These are phyloP conservation scores for Coleophora deauratella DNA, from an alignment of 2,888 invertebrate species.

Conservation along the genomic window DNA sequence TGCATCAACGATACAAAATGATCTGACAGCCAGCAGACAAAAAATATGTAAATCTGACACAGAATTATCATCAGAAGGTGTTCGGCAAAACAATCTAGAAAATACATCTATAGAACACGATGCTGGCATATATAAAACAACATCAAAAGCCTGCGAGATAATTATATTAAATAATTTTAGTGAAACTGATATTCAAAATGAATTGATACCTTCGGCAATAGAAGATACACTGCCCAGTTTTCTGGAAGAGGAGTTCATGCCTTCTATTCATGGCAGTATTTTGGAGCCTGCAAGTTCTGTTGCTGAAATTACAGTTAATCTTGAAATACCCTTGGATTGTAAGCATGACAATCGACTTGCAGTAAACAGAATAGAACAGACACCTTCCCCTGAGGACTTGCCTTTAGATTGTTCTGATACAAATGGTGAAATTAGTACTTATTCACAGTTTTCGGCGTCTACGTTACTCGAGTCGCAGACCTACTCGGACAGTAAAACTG, in stretches of 20 bases:
- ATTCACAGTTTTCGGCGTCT: slow-evolving; percentile 65
- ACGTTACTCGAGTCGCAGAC: slow-evolving; percentile 71
- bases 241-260: slow-evolving; percentile 76
- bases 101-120: slow-evolving; percentile 20
- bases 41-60: too few relatives aligned
- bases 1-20: slow-evolving; percentile 59
- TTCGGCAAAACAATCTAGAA: background rate
- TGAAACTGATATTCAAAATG: background rate
- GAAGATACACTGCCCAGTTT: slow-evolving; percentile 44
- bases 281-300: slow-evolving; percentile 74
- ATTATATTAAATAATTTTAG: background rate
- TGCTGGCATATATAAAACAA: background rate
- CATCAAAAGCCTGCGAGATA: background rate
- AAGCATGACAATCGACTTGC: slow-evolving; percentile 53
- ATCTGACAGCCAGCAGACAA: background rate
- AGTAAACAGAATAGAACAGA: slow-evolving; percentile 78
- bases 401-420: slow-evolving; percentile 84
- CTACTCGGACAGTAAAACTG: slow-evolving; percentile 73
- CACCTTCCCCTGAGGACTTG: slow-evolving; percentile 89
- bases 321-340: slow-evolving; percentile 69
- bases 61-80: too few relatives aligned
- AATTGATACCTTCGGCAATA: slow-evolving; percentile 12
- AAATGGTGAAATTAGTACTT: slow-evolving; percentile 73
- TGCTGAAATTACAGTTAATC: slow-evolving; percentile 66
- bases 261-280: slow-evolving; percentile 75